Evolutionary conservation across 2,113 vertebrate species (phyloP).

Genomic region (Heliornis fulica): DNA sequence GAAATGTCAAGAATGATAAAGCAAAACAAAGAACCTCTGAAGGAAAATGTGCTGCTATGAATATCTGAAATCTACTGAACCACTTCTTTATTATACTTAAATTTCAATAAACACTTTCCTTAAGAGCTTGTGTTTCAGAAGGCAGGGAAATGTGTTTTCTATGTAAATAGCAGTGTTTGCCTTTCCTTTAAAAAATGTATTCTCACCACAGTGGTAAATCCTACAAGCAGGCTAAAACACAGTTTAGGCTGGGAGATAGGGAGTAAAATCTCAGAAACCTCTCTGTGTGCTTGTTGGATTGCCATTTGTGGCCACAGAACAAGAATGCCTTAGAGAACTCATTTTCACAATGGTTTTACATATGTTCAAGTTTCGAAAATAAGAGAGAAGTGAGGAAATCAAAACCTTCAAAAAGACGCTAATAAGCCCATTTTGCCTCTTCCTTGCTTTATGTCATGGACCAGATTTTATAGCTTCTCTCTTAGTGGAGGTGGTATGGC

Average conservation of each 20-base stretch:
- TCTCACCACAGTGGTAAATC: slow-evolving; percentile 6
- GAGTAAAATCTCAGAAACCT: neutral
- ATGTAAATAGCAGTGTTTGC: slow-evolving; percentile 31
- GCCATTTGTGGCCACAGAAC: neutral
- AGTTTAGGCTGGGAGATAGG: neutral
- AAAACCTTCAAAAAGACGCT: neutral
- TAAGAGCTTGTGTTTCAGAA: neutral
- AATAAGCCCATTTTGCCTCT: neutral
- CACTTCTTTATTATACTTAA: slow-evolving; percentile 15
- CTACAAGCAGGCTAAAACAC: neutral
- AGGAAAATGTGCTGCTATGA: neutral
- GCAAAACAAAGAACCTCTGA: slow-evolving; percentile 13
- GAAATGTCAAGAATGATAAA: slow-evolving; percentile 51
- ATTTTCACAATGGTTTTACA: neutral
- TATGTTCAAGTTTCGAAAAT: neutral
- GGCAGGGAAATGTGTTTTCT: slow-evolving; percentile 5
- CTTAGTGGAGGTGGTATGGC: neutral
- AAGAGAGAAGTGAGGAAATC: neutral
- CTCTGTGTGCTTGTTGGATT: neutral
- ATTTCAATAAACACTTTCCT: slow-evolving; percentile 25
- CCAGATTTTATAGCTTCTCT: neutral
- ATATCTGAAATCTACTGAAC: slow-evolving; percentile 17
- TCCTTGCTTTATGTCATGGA: neutral
- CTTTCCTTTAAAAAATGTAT: slow-evolving; percentile 6
- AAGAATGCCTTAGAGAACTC: neutral